phyloP scores from a whole-genome alignment of 2,888 invertebrate species.

The Abscondita cerata region DNA sequence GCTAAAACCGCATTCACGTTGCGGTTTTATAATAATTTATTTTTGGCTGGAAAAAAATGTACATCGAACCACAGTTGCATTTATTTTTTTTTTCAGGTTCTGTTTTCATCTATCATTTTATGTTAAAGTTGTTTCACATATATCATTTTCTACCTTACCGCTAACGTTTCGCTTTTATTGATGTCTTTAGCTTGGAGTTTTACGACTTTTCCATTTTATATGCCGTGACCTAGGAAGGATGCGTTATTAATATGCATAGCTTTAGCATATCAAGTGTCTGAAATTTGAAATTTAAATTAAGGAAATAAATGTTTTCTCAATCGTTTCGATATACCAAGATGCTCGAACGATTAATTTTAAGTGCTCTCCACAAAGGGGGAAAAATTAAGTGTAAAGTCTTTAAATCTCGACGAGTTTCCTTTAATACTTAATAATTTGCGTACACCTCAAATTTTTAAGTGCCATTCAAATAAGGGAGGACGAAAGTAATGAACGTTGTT shows the following conservation, averaged over 20 bases:
- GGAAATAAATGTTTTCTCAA: neutral
- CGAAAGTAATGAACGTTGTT: conserved; percentile 31
- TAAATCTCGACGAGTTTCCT: neutral
- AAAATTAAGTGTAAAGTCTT: conserved; percentile 15
- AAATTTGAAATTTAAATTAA: neutral
- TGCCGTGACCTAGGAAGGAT: conserved; percentile 12
- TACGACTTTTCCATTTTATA: conserved; percentile 23
- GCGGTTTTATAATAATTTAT: neutral
- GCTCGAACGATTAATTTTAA: neutral
- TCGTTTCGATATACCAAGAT: neutral
- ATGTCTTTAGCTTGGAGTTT: conserved; percentile 21
- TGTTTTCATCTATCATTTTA: conserved; percentile 27
- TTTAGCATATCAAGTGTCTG: neutral
- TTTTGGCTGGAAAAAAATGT: neutral
- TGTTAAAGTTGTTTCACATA: conserved; percentile 22
- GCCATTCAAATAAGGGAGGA: conserved; percentile 24
- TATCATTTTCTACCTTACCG: conserved; percentile 19
- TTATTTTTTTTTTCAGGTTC: neutral
- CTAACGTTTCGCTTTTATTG: conserved; percentile 21
- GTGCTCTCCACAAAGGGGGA: conserved; percentile 1
- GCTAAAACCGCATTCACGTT: neutral
- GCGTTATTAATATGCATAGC: conserved; percentile 12
- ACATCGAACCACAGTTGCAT: neutral
- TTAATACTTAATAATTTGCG: conserved; percentile 21
- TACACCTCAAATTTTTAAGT: conserved; percentile 22